Base-by-base conservation (phyloP, 2,888 invertebrate species). In the Acanthoscelides obtectus region DNA sequence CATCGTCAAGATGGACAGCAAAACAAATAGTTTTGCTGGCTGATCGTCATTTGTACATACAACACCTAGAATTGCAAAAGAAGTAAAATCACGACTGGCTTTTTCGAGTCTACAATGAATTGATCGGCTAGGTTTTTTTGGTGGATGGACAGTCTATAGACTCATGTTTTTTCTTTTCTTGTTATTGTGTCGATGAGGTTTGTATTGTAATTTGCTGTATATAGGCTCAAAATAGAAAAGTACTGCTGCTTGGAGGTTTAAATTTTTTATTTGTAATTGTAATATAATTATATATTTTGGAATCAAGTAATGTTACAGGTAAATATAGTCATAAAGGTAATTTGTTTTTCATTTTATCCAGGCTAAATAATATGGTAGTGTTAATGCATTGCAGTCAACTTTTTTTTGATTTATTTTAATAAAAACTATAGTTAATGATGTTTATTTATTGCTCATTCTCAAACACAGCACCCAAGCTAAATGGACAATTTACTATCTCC, bases 131-230 rank as follows among this genome's bases (percentile, higher is more conserved):
- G 5, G 17, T 45, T 45, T 45, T 25, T 45, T 45, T 45, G 45
- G 72, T 72, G 75, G 73, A 71, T 70, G 72, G 73, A 12, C 64
- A 68, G 73, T 69, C 22, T 73, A 69, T 71, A 45, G 45, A 45
- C 45, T 17, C 45, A 45, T 71, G 66, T 68, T 22, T 69, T 66
- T 72, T 74, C 71, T 70, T 71, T 73, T 68, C 63, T 72, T 73
- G 64, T 66, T 71, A 74, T 66, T 73, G 67, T 74, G 64, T 66
- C 45, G 67, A 72, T 73, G 72, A 72, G 73, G 74, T 72, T 76
- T 76, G 75, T 72, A 72, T 73, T 75, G 71, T 73, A 73, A 69
- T 71, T 74, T 74, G 76, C 76, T 76, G 76, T 76, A 76, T 72
- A 76, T 76, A 76, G 72, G 75, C 76, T 76, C 72, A 71, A 73